phyloP scores from a whole-genome alignment of 2,888 invertebrate genomes.

The Morinoia aosen region DNA sequence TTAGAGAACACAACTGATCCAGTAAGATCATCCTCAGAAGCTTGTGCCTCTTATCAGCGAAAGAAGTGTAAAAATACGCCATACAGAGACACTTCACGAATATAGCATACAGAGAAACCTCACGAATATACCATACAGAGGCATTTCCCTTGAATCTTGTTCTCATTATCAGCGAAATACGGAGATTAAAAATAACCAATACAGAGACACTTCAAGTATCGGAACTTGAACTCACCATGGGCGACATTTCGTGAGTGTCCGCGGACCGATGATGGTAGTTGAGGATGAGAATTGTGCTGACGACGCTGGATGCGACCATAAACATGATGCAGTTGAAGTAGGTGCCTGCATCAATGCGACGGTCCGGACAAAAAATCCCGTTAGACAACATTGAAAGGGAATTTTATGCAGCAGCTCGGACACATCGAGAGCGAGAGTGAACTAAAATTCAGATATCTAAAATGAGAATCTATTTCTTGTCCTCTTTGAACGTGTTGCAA shows the following conservation, averaged over 20 bases:
- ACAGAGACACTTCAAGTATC: too few relatives aligned
- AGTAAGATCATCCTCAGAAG: too few relatives aligned
- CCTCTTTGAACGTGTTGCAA: not conserved
- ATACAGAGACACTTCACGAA: too few relatives aligned
- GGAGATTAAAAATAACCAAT: too few relatives aligned
- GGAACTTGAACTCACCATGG: slow-evolving; percentile 83
- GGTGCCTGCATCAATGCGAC: slow-evolving; percentile 79
- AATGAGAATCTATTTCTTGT: not conserved
- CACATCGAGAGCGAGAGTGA: slow-evolving; percentile 40
- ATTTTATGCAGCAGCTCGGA: slow-evolving; percentile 20
- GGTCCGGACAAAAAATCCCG: slow-evolving; percentile 68
- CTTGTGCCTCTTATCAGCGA: too few relatives aligned
- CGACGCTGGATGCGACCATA: slow-evolving; percentile 98
- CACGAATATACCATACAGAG: too few relatives aligned
- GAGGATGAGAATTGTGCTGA: slow-evolving; percentile 94
- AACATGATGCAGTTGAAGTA: slow-evolving; percentile 99
- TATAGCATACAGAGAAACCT: too few relatives aligned
- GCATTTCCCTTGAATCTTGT: too few relatives aligned
- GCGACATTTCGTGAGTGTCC: slow-evolving; percentile 96
- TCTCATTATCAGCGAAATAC: too few relatives aligned
- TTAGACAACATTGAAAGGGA: slow-evolving; percentile 18
- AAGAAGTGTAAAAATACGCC: too few relatives aligned
- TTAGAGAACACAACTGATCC: too few relatives aligned
- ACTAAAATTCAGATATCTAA: not conserved
- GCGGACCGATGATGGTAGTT: slow-evolving; percentile 98